Evolutionary conservation across 2,888 invertebrate genomes (phyloP), one percentile per base, ranked within the genome.

Genomic region (Operophtera brumata): DNA sequence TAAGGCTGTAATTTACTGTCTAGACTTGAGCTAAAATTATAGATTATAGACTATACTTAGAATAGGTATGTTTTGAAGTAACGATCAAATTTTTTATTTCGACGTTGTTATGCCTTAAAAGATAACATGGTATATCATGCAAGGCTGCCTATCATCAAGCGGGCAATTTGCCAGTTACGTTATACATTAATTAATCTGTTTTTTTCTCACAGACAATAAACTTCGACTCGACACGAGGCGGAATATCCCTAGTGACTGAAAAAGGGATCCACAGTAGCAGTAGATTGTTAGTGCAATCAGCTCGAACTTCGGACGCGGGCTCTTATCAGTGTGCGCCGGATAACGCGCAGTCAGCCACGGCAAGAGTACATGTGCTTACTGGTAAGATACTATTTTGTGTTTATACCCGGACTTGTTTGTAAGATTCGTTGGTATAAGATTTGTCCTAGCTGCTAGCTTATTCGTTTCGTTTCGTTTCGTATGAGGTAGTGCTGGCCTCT

Each of bases 141-240:
- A 20, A 8, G 12, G 34, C 9, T 47, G 39, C 34, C 34, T 12
- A 41, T 7, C 48, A 48, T 6, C 26, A 8, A 26, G 5, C 26
- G 37, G 37, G 49, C 43, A 50, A 37, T 50, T 37, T 37, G 43
- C 42, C 43, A 49, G 41, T 28, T 14, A 20, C 20, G 20, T 20
- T 4, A 20, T 20, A n/a, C 26, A 34, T 39, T 34, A 32, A 43
- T 35, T 20, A 30, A n/a, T 39, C 20, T 6, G 4, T 12, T 41
- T 50, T 60, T 67, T 42, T 44, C 58, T 59, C 42, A 64, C 91
- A 96, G 94, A 93, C 94, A 75, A 96, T 96, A 91, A 96, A 96
- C 91, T 97, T 96, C 86, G 96, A 96, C 87, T 96, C 96, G 53
- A 95, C 96, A 32, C 92, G 96, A 47, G 96, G 96, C 40, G 96